Conservation (phyloP, 2,888 invertebrate genomes). For the Nymphalis urticae region DNA sequence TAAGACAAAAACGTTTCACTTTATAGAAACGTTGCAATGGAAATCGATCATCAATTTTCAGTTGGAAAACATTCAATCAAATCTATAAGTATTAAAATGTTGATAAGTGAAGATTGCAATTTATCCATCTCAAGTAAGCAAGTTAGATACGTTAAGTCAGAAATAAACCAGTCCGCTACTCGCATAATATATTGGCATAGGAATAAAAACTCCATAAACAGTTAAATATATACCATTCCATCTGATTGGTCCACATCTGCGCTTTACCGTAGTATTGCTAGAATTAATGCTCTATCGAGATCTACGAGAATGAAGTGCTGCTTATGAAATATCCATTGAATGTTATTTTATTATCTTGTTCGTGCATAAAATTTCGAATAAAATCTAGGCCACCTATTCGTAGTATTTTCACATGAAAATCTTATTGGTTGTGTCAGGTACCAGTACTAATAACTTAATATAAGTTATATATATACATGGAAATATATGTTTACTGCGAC, state of each 20-base stretch:
- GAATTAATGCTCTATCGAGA: constrained; percentile 9
- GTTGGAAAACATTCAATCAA: too few species aligned
- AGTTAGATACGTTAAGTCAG: neutral
- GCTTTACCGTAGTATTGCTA: constrained; percentile 8
- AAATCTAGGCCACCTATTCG: too few species aligned
- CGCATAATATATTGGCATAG: constrained; percentile 16
- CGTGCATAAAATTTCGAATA: constrained; percentile 5
- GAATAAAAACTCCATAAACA: constrained; percentile 33
- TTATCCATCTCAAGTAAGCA: neutral
- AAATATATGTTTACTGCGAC: too few species aligned
- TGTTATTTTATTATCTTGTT: constrained; percentile 6
- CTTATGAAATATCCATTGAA: constrained; percentile 5
- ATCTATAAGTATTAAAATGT: too few species aligned
- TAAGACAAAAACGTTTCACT: too few species aligned
- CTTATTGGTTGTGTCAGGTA: too few species aligned
- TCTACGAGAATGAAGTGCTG: neutral
- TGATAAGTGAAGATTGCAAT: neutral
- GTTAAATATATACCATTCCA: constrained; percentile 40
- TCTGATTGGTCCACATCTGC: constrained; percentile 41
- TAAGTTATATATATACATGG: too few species aligned
- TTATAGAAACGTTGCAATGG: too few species aligned
- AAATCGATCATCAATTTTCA: too few species aligned
- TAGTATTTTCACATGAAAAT: too few species aligned
- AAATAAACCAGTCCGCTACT: constrained; percentile 20
- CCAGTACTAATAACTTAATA: too few species aligned